A percentile compares a stretch with the other conserved stretches of the same genome.
phyloP scores from a whole-genome alignment of 2,797 vertebrate genomes.

The Rhabdophis nuchalis region DNA sequence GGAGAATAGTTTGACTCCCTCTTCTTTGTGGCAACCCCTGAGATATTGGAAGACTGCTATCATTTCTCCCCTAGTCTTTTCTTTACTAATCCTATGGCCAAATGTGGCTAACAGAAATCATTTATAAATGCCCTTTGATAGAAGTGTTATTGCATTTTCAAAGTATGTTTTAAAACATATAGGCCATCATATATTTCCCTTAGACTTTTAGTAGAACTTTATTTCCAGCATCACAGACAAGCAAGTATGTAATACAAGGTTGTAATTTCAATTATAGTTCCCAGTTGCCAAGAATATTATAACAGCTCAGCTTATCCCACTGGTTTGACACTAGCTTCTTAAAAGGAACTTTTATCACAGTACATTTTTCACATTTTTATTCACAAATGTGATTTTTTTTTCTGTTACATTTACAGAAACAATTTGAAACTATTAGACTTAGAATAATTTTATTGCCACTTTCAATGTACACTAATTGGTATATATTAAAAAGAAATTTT shows the following conservation, averaged over 20 bases:
- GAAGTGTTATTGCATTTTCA: slow-evolving; percentile 11
- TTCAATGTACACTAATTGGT: too few relatives aligned
- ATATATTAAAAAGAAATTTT: too few relatives aligned
- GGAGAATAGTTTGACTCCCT: too few relatives aligned
- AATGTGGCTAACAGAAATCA: neutral
- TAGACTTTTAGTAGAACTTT: slow-evolving; percentile 21
- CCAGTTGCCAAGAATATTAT: neutral
- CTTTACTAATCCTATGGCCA: neutral
- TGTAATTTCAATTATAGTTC: slow-evolving; percentile 22
- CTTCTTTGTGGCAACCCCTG: too few relatives aligned
- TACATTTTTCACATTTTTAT: fast-evolving
- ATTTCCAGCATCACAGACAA: slow-evolving; percentile 11
- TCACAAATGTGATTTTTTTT: neutral
- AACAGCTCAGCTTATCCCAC: neutral
- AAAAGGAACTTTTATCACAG: neutral
- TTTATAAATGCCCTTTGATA: slow-evolving; percentile 7
- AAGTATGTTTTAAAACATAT: neutral
- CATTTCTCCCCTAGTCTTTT: too few relatives aligned
- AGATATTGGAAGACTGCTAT: too few relatives aligned
- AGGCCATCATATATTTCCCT: neutral
- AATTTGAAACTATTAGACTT: neutral
- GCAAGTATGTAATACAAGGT: neutral
- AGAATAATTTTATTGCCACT: too few relatives aligned
- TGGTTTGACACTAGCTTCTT: slow-evolving; percentile 1
- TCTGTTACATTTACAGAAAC: neutral